These are phyloP conservation scores for Petrocephalus microphthalmus DNA, from an alignment of 2,113 vertebrate genomes.

Conservation along the genomic window DNA sequence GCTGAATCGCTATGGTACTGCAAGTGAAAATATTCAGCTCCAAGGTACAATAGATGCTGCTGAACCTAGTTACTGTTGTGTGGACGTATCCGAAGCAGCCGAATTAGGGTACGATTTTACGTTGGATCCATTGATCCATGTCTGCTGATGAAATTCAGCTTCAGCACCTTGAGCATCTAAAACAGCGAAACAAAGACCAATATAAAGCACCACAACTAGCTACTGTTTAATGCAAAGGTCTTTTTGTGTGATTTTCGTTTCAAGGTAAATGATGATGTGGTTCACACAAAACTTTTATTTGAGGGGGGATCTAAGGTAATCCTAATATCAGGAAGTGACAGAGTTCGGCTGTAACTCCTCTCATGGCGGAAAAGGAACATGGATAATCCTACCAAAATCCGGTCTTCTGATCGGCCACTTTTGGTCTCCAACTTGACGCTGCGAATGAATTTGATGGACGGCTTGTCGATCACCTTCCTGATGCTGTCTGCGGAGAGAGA, in stretches of 20 bases:
- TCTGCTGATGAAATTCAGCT: background rate
- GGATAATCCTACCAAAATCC: conserved; percentile 54
- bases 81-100: background rate
- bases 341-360: background rate
- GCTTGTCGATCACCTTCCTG: conserved; percentile 62
- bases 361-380: background rate
- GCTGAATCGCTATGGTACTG: background rate
- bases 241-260: background rate
- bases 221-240: background rate
- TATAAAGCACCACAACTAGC: background rate
- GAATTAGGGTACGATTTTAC: background rate
- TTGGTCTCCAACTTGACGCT: conserved; percentile 61
- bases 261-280: background rate
- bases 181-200: background rate
- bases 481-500: conserved; percentile 58
- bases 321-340: background rate
- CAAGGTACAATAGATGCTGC: background rate
- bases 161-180: background rate
- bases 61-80: background rate
- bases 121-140: background rate
- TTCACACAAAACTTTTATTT: background rate
- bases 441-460: conserved; percentile 58
- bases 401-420: conserved; percentile 61
- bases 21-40: background rate
- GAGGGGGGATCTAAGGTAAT: background rate